phyloP scores from a whole-genome alignment of 2,797 vertebrate species.

The Helicolenus hilgendorfi region DNA sequence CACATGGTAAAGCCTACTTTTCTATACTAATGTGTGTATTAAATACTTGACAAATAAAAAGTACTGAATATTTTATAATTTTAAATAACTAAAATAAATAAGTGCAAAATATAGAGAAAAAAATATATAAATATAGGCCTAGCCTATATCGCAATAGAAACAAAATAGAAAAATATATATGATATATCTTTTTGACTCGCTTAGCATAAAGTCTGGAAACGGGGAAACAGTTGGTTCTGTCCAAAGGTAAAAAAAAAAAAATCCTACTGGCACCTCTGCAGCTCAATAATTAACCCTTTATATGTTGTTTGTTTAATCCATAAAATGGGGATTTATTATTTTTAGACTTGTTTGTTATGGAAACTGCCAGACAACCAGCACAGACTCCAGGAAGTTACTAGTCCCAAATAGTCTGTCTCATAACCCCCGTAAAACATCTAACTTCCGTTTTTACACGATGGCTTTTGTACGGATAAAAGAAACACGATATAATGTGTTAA shows the following conservation, averaged over 20 bases:
- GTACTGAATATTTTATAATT: too few relatives aligned
- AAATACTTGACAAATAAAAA: too few relatives aligned
- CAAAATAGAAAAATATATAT: too few relatives aligned
- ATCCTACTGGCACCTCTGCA: neutral
- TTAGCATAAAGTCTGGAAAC: neutral
- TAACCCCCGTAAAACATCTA: neutral
- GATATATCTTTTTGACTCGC: too few relatives aligned
- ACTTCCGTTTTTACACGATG: neutral
- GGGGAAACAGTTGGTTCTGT: neutral
- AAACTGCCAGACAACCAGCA: neutral
- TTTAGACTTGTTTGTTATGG: neutral
- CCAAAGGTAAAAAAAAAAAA: neutral
- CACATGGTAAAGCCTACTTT: too few relatives aligned
- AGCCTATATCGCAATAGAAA: too few relatives aligned
- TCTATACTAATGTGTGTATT: too few relatives aligned
- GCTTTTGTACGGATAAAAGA: neutral
- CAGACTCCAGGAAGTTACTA: neutral
- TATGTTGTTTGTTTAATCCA: neutral
- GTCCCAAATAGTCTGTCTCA: too few relatives aligned
- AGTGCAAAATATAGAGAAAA: too few relatives aligned
- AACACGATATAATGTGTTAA: neutral
- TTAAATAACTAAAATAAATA: too few relatives aligned
- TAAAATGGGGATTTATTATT: neutral
- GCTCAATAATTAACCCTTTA: neutral
- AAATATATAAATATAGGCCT: too few relatives aligned